A percentile compares a stretch with the other conserved stretches of the same genome.
Evolutionary conservation across 2,888 invertebrate genomes (phyloP).

Genomic region (Epicampocera succincta): DNA sequence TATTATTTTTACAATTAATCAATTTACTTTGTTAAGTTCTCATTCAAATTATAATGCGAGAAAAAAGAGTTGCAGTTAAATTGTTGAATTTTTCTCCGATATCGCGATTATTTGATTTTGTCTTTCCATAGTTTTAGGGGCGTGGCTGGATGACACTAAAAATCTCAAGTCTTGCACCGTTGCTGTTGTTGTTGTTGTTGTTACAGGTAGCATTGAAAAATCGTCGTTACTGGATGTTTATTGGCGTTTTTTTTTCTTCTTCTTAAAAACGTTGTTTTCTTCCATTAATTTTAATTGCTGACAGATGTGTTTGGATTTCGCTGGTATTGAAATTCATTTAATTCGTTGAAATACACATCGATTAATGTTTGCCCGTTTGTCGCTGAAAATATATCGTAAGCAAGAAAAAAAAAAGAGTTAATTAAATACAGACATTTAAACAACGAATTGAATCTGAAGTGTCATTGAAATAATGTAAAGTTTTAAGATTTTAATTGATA

Average conservation of each 20-base stretch:
- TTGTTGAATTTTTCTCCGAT: conserved; percentile 73
- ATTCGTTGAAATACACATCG: conserved; percentile 48
- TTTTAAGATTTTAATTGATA: conserved; percentile 19
- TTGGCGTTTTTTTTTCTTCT: conserved; percentile 72
- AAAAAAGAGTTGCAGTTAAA: conserved; percentile 76
- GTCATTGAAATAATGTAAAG: conserved; percentile 41
- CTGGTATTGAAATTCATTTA: conserved; percentile 57
- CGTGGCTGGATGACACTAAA: conserved; percentile 54
- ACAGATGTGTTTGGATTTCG: conserved; percentile 56
- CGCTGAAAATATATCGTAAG: conserved; percentile 47
- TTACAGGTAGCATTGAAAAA: conserved; percentile 58
- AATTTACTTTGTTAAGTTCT: neutral
- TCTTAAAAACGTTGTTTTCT: conserved; percentile 61
- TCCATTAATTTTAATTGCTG: conserved; percentile 63
- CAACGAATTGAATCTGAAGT: conserved; percentile 37
- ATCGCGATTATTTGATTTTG: conserved; percentile 56
- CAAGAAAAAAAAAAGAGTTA: conserved; percentile 21
- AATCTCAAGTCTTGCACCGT: conserved; percentile 45
- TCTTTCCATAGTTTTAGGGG: conserved; percentile 59
- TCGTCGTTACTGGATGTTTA: conserved; percentile 70
- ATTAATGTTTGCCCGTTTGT: conserved; percentile 35
- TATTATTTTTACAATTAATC: conserved; percentile 67
- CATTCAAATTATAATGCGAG: conserved; percentile 67
- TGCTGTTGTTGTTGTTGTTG: conserved; percentile 16
- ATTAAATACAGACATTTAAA: conserved; percentile 37